Base-by-base conservation (phyloP, 1,140 invertebrate genomes). In the Leptinotarsa lineolata region DNA sequence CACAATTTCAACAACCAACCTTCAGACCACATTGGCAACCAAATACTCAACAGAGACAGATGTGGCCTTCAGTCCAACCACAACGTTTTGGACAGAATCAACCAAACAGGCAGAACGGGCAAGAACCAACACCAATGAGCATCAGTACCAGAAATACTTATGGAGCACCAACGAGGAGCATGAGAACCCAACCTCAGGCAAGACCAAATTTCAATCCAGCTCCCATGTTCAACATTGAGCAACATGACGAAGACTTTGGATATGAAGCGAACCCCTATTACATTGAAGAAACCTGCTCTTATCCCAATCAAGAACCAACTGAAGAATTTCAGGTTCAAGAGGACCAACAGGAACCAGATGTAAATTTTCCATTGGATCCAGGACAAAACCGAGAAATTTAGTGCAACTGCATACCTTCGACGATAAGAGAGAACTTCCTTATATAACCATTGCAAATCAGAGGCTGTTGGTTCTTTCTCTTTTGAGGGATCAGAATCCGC, bases 341-440 rank as follows among this genome's bases (percentile, higher is more conserved):
- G 8, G n/a, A n/a, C n/a, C n/a, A n/a, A n/a, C n/a, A n/a, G n/a
- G n/a, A n/a, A n/a, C n/a, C n/a, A n/a, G n/a, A n/a, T n/a, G 68
- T 39, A 69, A 69, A 69, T 54, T 69, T 69, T 69, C 48, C 16
- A 16, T 6, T 16, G 54, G 20, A 59, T 24, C 20, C 18, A 15
- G n/a, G 12, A 16, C 20, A 54, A 21, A 24, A 46, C 44, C 68
- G 6, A n/a, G 48, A 60, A 58, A 69, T 20, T 11, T 69, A 59
- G 54, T 69, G 6, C 48, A 69, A 69, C n/a, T 24, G 4, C 44
- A 69, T 20, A 64, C n/a, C 15, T 18, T 59, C 44, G n/a, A 16
- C 15, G 68, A 69, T 58, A 69, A 69, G 20, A 64, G 39, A 60
- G 68, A 69, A 69, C 39, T 69, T 65, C 68, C 68, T 12, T 69